phyloP scores from a whole-genome alignment of 2,888 invertebrate species.

The Euphydryas editha region DNA sequence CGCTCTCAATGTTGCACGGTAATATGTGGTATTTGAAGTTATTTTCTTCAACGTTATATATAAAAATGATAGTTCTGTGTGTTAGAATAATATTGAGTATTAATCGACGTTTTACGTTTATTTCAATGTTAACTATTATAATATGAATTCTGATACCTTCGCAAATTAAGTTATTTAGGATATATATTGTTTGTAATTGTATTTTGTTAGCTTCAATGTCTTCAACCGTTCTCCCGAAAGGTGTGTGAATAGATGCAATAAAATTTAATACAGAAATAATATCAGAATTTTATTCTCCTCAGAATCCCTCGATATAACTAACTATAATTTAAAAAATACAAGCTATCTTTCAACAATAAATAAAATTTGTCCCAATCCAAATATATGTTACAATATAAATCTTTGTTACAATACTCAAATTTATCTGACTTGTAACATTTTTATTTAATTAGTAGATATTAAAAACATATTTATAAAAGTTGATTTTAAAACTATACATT shows the following conservation, averaged over 20 bases:
- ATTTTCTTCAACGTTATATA: slow-evolving; percentile 34
- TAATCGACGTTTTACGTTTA: slow-evolving; percentile 41
- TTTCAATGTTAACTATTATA: slow-evolving; percentile 36
- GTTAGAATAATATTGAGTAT: slow-evolving; percentile 44
- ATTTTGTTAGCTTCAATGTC: slow-evolving; percentile 57
- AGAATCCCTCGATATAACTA: not conserved
- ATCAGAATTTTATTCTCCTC: slow-evolving; percentile 50
- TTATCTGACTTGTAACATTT: not conserved
- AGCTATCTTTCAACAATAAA: too few species aligned
- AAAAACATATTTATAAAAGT: too few species aligned
- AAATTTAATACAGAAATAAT: slow-evolving; percentile 81
- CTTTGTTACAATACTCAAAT: not conserved
- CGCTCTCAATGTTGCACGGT: slow-evolving; percentile 4
- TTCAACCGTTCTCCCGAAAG: slow-evolving; percentile 73
- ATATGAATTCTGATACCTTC: slow-evolving; percentile 29
- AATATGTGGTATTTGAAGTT: slow-evolving; percentile 3
- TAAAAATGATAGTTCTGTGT: slow-evolving; percentile 45
- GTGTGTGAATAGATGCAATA: slow-evolving; percentile 86
- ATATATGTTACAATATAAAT: too few species aligned
- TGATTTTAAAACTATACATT: too few species aligned
- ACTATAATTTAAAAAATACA: too few species aligned
- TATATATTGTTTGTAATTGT: slow-evolving; percentile 43
- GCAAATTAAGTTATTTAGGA: slow-evolving; percentile 44
- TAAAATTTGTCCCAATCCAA: too few species aligned
- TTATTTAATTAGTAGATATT: too few species aligned